Percentiles rank a stretch among this genome's conserved stretches.
Conservation (phyloP, 2,797 vertebrate genomes). For the Pangasius djambal region DNA sequence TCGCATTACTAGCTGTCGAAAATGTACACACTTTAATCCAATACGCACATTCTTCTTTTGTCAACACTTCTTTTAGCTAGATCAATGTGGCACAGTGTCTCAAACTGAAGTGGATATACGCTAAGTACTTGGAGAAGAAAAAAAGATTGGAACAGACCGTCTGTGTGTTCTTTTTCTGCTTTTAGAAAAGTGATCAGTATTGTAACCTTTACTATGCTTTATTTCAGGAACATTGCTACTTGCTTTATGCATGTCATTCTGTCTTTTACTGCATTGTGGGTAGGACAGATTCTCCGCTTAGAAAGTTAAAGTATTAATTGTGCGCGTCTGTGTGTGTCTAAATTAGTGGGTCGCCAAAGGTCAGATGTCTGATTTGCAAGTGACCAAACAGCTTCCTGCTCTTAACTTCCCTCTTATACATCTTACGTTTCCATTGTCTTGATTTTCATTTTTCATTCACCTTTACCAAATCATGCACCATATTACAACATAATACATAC, state of each 20-base stretch:
- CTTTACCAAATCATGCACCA: background rate
- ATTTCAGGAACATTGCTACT: background rate
- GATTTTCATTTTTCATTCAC: background rate
- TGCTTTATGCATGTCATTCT: background rate
- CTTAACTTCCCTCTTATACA: background rate
- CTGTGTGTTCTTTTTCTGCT: background rate
- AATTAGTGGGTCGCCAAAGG: background rate
- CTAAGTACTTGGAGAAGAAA: slow-evolving; percentile 39
- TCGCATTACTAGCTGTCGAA: slow-evolving; percentile 57
- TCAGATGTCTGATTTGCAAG: background rate
- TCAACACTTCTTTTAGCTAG: slow-evolving; percentile 54
- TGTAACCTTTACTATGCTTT: background rate
- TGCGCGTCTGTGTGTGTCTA: background rate
- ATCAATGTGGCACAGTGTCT: slow-evolving; percentile 41
- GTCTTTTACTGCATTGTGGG: background rate
- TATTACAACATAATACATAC: no score
- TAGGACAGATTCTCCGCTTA: background rate
- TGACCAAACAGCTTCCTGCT: background rate
- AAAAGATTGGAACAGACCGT: background rate
- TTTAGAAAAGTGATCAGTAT: background rate
- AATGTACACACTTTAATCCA: slow-evolving; percentile 52
- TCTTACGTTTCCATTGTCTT: no score
- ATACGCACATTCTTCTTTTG: slow-evolving; percentile 57
- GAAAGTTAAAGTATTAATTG: background rate
- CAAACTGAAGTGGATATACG: slow-evolving; percentile 10